Conservation (phyloP, 2,797 vertebrate genomes). For the Paramormyrops hopkinsi region DNA sequence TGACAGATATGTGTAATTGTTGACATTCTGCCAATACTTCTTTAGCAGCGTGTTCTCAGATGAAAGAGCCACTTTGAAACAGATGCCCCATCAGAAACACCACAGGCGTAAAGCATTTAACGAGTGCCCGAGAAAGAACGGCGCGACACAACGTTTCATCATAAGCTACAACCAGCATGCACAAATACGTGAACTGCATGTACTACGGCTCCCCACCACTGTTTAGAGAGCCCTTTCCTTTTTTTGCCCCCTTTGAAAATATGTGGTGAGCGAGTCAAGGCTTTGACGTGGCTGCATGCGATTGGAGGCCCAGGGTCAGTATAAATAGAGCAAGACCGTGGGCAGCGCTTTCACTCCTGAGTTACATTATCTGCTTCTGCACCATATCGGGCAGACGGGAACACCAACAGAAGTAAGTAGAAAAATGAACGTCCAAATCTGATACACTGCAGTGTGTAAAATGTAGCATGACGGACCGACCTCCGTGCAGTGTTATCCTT, state of each 20-base stretch:
- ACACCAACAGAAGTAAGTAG: constrained; percentile 70
- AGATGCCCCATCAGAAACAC: neutral
- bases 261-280: constrained; percentile 38
- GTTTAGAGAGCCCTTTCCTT: neutral
- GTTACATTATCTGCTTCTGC: constrained; percentile 74
- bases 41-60: neutral
- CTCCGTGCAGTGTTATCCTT: neutral
- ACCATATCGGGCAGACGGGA: constrained; percentile 74
- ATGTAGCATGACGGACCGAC: neutral
- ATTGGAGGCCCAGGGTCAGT: constrained; percentile 57
- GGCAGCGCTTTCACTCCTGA: constrained; percentile 41
- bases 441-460: neutral
- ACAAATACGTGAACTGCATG: neutral
- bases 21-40: neutral
- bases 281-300: constrained; percentile 51
- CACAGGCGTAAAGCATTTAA: neutral
- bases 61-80: neutral
- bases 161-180: neutral
- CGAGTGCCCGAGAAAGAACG: neutral
- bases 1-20: neutral
- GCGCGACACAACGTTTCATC: neutral
- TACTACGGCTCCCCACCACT: neutral
- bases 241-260: constrained; percentile 14
- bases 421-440: neutral
- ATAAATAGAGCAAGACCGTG: constrained; percentile 56